These are phyloP conservation scores for Beris morrisii DNA, from an alignment of 2,888 invertebrate species.

Conservation along the genomic window DNA sequence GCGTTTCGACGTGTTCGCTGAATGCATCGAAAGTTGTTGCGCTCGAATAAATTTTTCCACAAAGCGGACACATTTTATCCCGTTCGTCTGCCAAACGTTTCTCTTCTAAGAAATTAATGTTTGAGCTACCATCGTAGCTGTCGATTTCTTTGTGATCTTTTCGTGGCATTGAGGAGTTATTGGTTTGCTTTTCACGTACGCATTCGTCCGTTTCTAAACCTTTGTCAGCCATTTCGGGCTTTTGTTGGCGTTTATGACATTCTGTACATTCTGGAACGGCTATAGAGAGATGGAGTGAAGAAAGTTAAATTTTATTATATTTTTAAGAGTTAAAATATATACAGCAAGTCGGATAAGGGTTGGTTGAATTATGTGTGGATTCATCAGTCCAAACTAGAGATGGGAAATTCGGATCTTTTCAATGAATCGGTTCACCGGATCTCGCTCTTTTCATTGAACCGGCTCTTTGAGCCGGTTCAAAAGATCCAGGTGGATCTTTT, in stretches of 20 bases:
- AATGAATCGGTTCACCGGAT: too few relatives aligned
- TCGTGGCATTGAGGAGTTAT: not conserved
- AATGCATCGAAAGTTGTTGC: slow-evolving; percentile 65
- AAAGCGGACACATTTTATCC: slow-evolving; percentile 74
- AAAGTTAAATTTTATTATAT: too few relatives aligned
- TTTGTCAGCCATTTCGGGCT: slow-evolving; percentile 55
- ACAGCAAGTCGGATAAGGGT: too few relatives aligned
- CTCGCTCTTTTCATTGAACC: too few relatives aligned
- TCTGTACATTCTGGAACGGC: slow-evolving; percentile 44
- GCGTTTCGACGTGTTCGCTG: slow-evolving; percentile 74
- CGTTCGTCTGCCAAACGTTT: slow-evolving; percentile 49
- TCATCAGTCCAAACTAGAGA: too few relatives aligned
- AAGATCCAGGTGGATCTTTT: too few relatives aligned
- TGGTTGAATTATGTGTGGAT: too few relatives aligned
- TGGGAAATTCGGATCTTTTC: too few relatives aligned
- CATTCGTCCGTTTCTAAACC: slow-evolving; percentile 48
- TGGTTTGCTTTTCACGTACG: not conserved
- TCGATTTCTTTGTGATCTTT: not conserved
- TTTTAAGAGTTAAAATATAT: too few relatives aligned
- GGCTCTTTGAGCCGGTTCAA: too few relatives aligned
- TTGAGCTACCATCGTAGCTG: slow-evolving; percentile 36
- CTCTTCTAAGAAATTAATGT: slow-evolving; percentile 52
- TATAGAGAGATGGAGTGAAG: not conserved
- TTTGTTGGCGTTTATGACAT: slow-evolving; percentile 48
- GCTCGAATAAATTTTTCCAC: slow-evolving; percentile 65